Conservation (phyloP, 2,113 vertebrate genomes). For the Gopherus evgoodei region DNA sequence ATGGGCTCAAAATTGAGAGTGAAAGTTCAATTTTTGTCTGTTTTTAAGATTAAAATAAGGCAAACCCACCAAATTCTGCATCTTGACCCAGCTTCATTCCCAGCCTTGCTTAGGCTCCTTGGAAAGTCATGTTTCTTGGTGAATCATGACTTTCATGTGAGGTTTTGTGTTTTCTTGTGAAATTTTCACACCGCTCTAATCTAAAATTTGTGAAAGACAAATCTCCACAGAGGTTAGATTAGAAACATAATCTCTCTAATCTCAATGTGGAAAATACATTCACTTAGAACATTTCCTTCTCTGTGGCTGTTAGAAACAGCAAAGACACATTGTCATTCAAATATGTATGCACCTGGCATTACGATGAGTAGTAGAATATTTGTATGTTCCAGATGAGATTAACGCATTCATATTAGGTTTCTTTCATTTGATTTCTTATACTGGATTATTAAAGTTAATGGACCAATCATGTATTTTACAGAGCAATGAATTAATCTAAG, state of each 20-base stretch:
- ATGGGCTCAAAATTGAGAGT: not conserved
- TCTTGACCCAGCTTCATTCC: not conserved
- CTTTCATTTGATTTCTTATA: conserved; percentile 50
- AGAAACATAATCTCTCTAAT: not conserved
- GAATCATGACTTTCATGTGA: accelerated
- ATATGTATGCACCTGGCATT: not conserved
- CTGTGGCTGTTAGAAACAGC: not conserved
- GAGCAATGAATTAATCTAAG: conserved; percentile 29
- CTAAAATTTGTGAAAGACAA: not conserved
- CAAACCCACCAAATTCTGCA: not conserved
- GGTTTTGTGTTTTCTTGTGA: not conserved
- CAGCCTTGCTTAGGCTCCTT: not conserved
- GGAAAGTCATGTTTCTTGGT: not conserved
- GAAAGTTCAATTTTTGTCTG: not conserved
- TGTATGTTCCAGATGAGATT: conserved; percentile 16
- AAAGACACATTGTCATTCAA: conserved; percentile 14
- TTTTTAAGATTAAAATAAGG: not conserved
- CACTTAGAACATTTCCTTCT: conserved; percentile 15
- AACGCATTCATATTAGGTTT: not conserved
- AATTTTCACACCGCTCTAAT: not conserved
- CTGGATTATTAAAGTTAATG: conserved; percentile 42
- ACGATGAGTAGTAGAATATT: conserved; percentile 17
- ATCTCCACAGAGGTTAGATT: accelerated
- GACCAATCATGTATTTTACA: conserved; percentile 23
- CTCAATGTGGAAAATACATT: conserved; percentile 39